These are phyloP conservation scores for Drosophila merina DNA, from an alignment of 2,888 invertebrate species.

Conservation along the genomic window DNA sequence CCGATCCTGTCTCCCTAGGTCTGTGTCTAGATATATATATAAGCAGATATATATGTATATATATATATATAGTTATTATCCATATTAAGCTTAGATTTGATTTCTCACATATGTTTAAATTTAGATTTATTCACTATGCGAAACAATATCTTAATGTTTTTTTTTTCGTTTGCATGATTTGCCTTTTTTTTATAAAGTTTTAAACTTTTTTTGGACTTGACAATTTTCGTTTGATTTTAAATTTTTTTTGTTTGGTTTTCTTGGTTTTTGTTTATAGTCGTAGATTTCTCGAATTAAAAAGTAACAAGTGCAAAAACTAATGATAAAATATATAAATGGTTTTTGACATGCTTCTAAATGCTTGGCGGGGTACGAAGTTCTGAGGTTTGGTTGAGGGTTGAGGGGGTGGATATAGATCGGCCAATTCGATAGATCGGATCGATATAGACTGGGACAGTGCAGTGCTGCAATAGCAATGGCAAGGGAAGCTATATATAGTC, in stretches of 20 bases:
- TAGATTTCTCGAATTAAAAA: conserved; percentile 61
- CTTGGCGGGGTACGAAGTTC: conserved; percentile 56
- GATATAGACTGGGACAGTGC: conserved; percentile 28
- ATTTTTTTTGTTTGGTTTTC: conserved; percentile 47
- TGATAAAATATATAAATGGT: conserved; percentile 50
- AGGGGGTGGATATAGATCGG: neutral
- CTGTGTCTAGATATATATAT: conserved; percentile 40
- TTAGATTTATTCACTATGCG: conserved; percentile 71
- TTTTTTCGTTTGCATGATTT: conserved; percentile 45
- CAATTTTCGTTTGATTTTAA: conserved; percentile 38
- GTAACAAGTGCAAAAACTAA: conserved; percentile 66
- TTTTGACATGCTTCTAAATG: conserved; percentile 60
- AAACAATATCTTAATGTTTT: conserved; percentile 59
- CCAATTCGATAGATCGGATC: conserved; percentile 16
- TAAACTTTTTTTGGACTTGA: conserved; percentile 66
- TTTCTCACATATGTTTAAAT: conserved; percentile 67
- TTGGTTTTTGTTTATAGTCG: conserved; percentile 36
- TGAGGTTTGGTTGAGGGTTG: conserved; percentile 7
- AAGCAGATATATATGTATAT: conserved; percentile 53
- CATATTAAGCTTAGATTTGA: conserved; percentile 75
- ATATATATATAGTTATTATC: conserved; percentile 68
- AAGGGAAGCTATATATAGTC: conserved; percentile 5
- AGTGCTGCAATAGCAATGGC: conserved; percentile 3
- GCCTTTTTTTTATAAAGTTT: conserved; percentile 62
- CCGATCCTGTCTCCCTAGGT: conserved; percentile 32